Evolutionary conservation across 2,113 vertebrate genomes (phyloP), one percentile per base, ranked within the genome.

Genomic region (Rhea americana): DNA sequence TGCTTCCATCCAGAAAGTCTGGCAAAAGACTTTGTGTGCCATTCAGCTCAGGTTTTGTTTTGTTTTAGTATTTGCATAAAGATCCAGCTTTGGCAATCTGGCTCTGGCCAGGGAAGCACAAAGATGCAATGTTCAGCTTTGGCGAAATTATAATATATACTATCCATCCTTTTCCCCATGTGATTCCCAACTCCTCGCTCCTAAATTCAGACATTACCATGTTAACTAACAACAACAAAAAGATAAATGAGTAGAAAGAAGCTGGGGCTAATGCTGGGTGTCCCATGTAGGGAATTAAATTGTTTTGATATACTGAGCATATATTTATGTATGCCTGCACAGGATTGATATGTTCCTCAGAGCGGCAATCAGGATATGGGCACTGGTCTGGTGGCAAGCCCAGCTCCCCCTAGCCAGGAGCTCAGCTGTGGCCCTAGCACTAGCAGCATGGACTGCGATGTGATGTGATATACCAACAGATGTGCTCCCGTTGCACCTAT

Each of bases 391-490:
- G 28, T 53, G 35, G 22, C 21, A 78, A 85, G 39, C 24, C 28
- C 35, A 58, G 59, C 25, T 67, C 14, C 80, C 17, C 24, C 11
- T 11, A 14, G 19, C 35, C 25, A 5, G 0, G 0, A 19, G 2
- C 32, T 10, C 62, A 70, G 17, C 6, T 12, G 2, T 18, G 7
- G 6, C 66, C 32, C 19, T 12, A 6, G 10, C 35, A 15, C 12
- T 37, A 24, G 3, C 12, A 28, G n/a, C 63, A 32, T 1, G 4
- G n/a, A 47, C 28, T 11, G 14, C 8, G 66, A 4, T 4, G 0
- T 3, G 16, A 35, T 39, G 17, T 18, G 47, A 9, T 0, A 0
- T 39, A 61, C 16, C 35, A 72, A 63, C 35, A 72, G 48, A 88
- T 17, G 9, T 11, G 37, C 30, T 66, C 62, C 62, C 30, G 50